Conservation (phyloP, 2,113 vertebrate species). For the Oryctolagus cuniculus region DNA sequence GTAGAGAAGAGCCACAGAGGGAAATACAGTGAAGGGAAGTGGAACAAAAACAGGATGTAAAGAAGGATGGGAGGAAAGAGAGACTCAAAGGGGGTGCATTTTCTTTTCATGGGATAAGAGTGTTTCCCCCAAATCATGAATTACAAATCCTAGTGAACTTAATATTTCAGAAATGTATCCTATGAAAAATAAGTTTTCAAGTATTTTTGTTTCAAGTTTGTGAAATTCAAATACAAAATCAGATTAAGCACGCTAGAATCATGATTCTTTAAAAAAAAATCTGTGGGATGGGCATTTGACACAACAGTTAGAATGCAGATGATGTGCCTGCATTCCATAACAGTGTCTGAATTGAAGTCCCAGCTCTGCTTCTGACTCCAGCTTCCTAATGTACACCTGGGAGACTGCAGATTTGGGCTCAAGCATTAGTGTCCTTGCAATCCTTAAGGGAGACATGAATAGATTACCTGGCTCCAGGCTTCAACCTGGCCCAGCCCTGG, state of each 20-base stretch:
- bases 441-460: too few relatives aligned
- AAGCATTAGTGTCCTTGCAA: not conserved
- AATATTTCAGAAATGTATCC: not conserved
- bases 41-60: not conserved
- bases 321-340: too few relatives aligned
- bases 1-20: not conserved
- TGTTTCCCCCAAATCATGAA: not conserved
- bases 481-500: too few relatives aligned
- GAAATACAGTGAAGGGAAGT: not conserved
- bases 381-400: too few relatives aligned
- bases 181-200: slow-evolving; percentile 48
- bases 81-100: not conserved
- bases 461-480: too few relatives aligned
- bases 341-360: too few relatives aligned
- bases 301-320: too few relatives aligned
- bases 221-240: slow-evolving; percentile 57
- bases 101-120: not conserved
- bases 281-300: not conserved
- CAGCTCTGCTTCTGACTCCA: too few relatives aligned
- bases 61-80: not conserved
- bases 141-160: not conserved
- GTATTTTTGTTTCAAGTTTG: slow-evolving; percentile 61
- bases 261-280: slow-evolving; percentile 48
- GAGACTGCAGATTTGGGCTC: too few relatives aligned
- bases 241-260: slow-evolving; percentile 62